phyloP scores from a whole-genome alignment of 2,888 invertebrate genomes.

The Pristionchus entomophagus region DNA sequence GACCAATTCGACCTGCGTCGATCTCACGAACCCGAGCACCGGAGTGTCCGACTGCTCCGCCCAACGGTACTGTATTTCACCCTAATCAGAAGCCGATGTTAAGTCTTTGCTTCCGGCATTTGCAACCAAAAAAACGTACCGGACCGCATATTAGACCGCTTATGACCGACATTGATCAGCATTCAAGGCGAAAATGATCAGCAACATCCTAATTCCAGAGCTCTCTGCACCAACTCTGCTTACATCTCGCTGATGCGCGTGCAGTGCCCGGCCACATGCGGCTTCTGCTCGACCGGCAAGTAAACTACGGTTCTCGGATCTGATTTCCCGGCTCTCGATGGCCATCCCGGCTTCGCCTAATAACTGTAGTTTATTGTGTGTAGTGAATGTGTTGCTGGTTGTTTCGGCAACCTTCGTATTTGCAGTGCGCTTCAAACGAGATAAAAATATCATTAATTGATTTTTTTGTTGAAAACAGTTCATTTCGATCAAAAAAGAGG shows the following conservation, averaged over 20 bases:
- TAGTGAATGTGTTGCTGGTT: slow-evolving; percentile 10
- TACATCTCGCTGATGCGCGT: slow-evolving; percentile 55
- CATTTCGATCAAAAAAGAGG: too few relatives aligned
- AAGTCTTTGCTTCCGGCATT: background rate
- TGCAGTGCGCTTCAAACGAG: background rate
- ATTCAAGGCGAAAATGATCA: too few relatives aligned
- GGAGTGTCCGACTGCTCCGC: slow-evolving; percentile 15
- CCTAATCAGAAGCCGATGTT: background rate
- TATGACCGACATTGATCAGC: too few relatives aligned
- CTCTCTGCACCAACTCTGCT: slow-evolving; percentile 55
- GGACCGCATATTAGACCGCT: too few relatives aligned
- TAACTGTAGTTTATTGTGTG: background rate
- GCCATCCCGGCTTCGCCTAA: background rate
- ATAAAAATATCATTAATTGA: background rate
- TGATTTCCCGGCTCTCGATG: background rate
- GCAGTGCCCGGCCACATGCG: slow-evolving; percentile 60
- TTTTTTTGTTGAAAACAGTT: background rate
- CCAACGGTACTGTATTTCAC: background rate
- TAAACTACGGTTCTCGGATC: background rate
- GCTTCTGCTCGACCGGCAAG: slow-evolving; percentile 52
- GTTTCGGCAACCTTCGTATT: background rate
- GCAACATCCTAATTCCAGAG: background rate
- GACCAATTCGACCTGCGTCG: background rate
- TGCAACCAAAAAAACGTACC: background rate
- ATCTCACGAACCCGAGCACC: slow-evolving; percentile 14